phyloP scores from a whole-genome alignment of 2,113 vertebrate genomes.

The Equus przewalskii region DNA sequence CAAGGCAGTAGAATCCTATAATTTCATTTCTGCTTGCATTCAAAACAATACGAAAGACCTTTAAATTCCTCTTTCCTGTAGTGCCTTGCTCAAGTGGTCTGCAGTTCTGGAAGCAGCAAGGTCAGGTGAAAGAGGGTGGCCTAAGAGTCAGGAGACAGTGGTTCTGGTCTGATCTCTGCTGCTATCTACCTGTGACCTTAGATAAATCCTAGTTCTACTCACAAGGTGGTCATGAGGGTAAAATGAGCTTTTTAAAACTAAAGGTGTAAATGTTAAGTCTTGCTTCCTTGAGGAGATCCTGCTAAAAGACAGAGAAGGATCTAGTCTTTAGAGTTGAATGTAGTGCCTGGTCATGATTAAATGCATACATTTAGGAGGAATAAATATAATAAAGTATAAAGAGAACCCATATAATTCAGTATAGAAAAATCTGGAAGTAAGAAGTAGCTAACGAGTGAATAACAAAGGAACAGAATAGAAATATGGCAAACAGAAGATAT shows the following conservation, averaged over 20 bases:
- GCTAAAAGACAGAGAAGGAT: conserved; percentile 23
- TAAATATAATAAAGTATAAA: neutral
- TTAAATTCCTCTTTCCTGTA: neutral
- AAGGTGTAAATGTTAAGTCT: conserved; percentile 6
- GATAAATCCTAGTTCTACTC: neutral
- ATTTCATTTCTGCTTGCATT: neutral
- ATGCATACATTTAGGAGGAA: neutral
- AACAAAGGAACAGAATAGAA: neutral
- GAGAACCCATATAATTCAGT: neutral
- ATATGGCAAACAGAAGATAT: neutral
- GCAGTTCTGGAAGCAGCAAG: neutral
- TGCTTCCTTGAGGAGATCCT: neutral
- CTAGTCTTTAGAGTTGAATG: neutral
- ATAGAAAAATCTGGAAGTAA: neutral
- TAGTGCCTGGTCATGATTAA: neutral
- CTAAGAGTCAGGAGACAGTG: neutral
- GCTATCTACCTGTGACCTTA: neutral
- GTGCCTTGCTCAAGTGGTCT: neutral
- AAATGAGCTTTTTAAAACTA: neutral
- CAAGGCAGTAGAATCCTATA: neutral
- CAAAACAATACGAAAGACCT: neutral
- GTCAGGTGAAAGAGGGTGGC: neutral
- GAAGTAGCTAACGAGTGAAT: neutral
- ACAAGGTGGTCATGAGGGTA: neutral
- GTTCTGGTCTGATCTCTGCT: neutral